phyloP scores from a whole-genome alignment of 2,113 vertebrate genomes.

The Rhinopomastus cyanomelas region DNA sequence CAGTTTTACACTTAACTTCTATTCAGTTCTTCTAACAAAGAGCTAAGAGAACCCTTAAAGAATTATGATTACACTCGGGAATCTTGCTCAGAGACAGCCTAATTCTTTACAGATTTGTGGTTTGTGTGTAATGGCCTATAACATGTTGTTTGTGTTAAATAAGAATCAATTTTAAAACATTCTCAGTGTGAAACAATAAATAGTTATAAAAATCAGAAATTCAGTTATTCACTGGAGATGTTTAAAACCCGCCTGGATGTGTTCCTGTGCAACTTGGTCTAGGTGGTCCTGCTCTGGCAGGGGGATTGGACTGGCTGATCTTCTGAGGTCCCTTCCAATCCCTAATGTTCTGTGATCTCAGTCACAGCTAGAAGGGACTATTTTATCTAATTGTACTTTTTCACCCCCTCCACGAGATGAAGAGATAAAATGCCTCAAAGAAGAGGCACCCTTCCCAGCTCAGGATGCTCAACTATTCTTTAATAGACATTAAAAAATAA shows the following conservation, averaged over 20 bases:
- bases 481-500: constrained; percentile 14
- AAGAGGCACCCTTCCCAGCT: neutral
- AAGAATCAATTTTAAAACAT: constrained; percentile 20
- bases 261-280: no score
- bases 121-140: constrained; percentile 40
- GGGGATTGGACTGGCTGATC: no score
- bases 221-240: neutral
- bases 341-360: neutral
- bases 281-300: no score
- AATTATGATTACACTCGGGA: constrained; percentile 35
- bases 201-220: constrained; percentile 9
- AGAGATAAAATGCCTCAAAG: neutral
- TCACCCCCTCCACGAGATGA: neutral
- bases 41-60: constrained; percentile 45
- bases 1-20: constrained; percentile 23
- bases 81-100: constrained; percentile 36
- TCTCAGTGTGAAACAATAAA: constrained; percentile 20
- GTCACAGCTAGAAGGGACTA: neutral
- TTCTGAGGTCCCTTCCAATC: no score
- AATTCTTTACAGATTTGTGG: constrained; percentile 55
- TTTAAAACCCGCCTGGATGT: no score
- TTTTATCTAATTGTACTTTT: neutral
- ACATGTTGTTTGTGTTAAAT: constrained; percentile 42
- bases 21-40: constrained; percentile 26
- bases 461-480: neutral